Base-by-base conservation (phyloP, 2,888 invertebrate species). In the Marasmarcha lunaedactyla region DNA sequence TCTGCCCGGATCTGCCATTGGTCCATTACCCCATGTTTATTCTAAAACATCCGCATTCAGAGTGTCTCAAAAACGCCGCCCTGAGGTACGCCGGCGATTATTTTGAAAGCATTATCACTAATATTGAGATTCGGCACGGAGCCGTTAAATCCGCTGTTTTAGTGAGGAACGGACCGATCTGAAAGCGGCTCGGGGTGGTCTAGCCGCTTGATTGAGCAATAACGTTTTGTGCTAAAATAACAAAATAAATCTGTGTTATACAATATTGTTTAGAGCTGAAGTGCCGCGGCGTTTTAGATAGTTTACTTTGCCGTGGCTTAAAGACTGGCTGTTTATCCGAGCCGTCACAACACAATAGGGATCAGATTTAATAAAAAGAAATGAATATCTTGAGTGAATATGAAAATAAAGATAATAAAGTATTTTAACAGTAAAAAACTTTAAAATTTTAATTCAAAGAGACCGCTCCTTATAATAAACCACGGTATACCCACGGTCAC, bases 21-120 rank as follows among this genome's bases (percentile, higher is more conserved):
- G 42, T 46, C 39, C 40, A 46, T 53, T 54, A 47, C 50, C 52
- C 38, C 35, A 42, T 30, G 30, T 30, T 30, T 30, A 11, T 30
- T 30, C 30, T 30, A 30, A 11, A 30, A 11, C 30, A 11, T 9
- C 30, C n/a, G 30, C 30, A 9, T 11, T 11, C n/a, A 30, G 30
- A 30, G 30, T 11, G 30, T 7, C 10, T 20, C 20, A 20, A 20
- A 34, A 34, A 25, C 9, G 34, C 25, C 9, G 15, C 25, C 27
- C 36, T 40, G 30, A 35, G 39, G 35, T 26, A 14, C 27, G 13
- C 15, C 30, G 30, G n/a, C 15, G 33, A 30, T 15, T 40, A 36
- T 36, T 35, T 15, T 40, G 35, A 36, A 35, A 40, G 36, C 39
- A 7, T 11, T 11, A 2, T 11, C 11, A n/a, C 30, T 11, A 30